Percentiles rank a stretch among this genome's conserved stretches.
Evolutionary conservation across 2,888 invertebrate genomes (phyloP).

Genomic region (Andrena camellia): DNA sequence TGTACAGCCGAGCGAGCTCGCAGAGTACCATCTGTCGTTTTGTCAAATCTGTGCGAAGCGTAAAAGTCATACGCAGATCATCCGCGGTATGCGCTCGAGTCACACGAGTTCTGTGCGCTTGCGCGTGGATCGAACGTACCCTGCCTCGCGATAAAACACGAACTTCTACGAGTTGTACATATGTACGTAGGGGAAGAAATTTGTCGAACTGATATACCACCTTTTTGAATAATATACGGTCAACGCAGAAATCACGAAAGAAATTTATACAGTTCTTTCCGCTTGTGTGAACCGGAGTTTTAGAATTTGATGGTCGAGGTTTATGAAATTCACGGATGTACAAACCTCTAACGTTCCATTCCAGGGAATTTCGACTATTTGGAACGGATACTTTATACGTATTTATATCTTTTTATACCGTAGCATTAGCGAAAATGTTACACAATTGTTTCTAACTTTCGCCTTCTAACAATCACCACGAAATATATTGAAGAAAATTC

Average conservation of each 20-base stretch:
- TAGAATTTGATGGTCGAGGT: background rate
- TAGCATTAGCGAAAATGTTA: conserved; percentile 22
- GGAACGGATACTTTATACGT: conserved; percentile 38
- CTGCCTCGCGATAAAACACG: conserved; percentile 18
- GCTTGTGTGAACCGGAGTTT: background rate
- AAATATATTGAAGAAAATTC: conserved; percentile 9
- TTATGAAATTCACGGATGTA: background rate
- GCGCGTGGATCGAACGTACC: conserved; percentile 19
- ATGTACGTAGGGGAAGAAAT: conserved; percentile 24
- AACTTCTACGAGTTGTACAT: conserved; percentile 30
- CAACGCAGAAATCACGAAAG: background rate
- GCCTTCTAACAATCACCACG: conserved; percentile 8
- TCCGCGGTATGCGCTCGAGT: background rate
- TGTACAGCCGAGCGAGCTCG: background rate
- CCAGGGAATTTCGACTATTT: background rate
- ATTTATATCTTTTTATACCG: conserved; percentile 53
- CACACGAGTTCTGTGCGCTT: background rate
- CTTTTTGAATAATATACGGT: background rate
- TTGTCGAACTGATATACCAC: conserved; percentile 4
- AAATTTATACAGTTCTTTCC: background rate
- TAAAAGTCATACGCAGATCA: background rate
- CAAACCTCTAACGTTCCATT: conserved; percentile 11
- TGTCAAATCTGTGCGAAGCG: background rate
- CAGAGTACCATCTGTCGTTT: background rate
- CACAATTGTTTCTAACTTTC: conserved; percentile 20